Evolutionary conservation across 2,113 vertebrate species (phyloP).

Genomic region (Ameiurus melas): DNA sequence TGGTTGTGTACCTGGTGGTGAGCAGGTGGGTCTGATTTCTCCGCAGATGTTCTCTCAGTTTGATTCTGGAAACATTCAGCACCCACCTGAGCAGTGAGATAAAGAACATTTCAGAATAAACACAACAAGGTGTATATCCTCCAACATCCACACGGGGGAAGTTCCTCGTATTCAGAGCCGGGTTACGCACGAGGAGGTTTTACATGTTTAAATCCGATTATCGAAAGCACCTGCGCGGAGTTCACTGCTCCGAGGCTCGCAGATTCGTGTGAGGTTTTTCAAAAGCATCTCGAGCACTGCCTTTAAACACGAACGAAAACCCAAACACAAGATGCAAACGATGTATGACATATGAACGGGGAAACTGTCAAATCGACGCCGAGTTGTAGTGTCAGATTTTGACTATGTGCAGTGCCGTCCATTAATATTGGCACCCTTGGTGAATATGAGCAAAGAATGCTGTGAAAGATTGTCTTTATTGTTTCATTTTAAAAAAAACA

Average conservation of each 20-base stretch:
- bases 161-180: neutral
- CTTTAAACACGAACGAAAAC: neutral
- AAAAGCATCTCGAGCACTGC: neutral
- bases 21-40: conserved; percentile 66
- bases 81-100: conserved; percentile 57
- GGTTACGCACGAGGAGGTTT: neutral
- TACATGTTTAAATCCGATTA: no score
- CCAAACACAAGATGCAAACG: neutral
- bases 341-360: neutral
- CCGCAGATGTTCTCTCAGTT: conserved; percentile 63
- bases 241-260: neutral
- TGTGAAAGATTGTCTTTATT: no score
- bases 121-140: neutral
- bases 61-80: conserved; percentile 70
- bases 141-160: neutral
- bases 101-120: neutral
- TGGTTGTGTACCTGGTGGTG: conserved; percentile 64
- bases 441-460: no score
- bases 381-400: no score
- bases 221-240: neutral
- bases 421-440: no score
- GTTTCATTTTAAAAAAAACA: no score
- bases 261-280: neutral
- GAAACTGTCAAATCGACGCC: no score
- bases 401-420: no score